Conservation (phyloP, 2,888 invertebrate genomes). For the Lycophotia porphyrea region DNA sequence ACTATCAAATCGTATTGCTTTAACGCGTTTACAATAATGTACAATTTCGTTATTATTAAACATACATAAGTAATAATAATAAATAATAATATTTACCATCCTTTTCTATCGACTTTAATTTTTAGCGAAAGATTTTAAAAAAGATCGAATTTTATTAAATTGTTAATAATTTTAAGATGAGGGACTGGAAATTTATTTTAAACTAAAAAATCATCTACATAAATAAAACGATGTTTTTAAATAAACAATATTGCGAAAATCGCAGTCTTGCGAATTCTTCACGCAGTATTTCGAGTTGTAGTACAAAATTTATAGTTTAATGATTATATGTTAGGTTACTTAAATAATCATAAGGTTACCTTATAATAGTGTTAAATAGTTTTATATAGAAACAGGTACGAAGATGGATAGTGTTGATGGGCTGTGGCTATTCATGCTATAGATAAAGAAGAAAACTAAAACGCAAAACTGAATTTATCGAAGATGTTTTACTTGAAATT, state of each 20-base stretch:
- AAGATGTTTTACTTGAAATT: not conserved
- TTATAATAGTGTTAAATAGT: conserved; percentile 53
- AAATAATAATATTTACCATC: conserved; percentile 49
- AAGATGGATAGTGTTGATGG: conserved; percentile 52
- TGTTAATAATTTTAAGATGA: not conserved
- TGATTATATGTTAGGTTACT: conserved; percentile 46
- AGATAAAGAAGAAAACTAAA: not conserved
- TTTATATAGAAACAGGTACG: conserved; percentile 67
- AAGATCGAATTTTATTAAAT: conserved; percentile 6
- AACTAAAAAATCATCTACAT: not conserved
- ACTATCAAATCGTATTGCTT: conserved; percentile 60
- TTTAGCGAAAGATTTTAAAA: conserved; percentile 21
- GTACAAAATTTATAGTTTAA: conserved; percentile 47
- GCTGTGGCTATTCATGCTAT: conserved; percentile 14
- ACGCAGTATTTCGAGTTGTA: conserved; percentile 39
- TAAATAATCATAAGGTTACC: conserved; percentile 42
- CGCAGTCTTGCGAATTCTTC: conserved; percentile 30
- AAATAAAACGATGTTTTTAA: conserved; percentile 9
- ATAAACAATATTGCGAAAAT: conserved; percentile 34
- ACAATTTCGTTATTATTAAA: conserved; percentile 45
- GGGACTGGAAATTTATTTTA: conserved; percentile 20
- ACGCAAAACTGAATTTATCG: not conserved
- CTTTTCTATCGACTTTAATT: conserved; percentile 63
- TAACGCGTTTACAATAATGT: conserved; percentile 43
- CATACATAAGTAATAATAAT: not conserved